A percentile compares a stretch with the other conserved stretches of the same genome.
Conservation (phyloP, 2,113 vertebrate genomes). For the Cyanocitta stelleri region DNA sequence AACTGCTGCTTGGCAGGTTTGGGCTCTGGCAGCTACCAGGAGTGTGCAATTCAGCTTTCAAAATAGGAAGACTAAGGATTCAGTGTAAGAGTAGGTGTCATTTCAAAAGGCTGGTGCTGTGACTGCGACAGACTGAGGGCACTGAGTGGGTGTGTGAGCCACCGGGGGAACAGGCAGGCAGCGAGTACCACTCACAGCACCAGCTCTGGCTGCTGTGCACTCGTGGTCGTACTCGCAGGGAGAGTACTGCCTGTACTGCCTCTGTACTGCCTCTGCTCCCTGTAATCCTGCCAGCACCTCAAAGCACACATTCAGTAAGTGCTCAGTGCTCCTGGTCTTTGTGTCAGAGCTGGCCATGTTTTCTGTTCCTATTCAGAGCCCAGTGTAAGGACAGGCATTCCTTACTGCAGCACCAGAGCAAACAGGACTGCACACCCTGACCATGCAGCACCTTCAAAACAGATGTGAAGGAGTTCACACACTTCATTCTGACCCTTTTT, state of each 20-base stretch:
- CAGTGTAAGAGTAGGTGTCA: background rate
- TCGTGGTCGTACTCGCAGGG: fast-evolving
- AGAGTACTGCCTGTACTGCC: background rate
- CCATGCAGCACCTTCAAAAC: background rate
- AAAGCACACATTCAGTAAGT: background rate
- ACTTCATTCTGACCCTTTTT: background rate
- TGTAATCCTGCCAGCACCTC: background rate
- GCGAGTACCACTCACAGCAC: fast-evolving
- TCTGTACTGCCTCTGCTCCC: background rate
- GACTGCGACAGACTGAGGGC: background rate
- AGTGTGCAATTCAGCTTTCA: background rate
- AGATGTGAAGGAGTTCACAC: background rate
- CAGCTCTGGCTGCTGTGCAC: fast-evolving
- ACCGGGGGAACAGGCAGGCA: fast-evolving
- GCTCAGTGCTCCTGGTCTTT: background rate
- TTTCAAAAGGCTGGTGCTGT: background rate
- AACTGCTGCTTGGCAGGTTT: background rate
- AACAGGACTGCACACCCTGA: background rate
- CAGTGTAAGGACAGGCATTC: background rate
- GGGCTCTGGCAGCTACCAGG: background rate
- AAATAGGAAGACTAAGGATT: background rate
- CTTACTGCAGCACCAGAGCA: background rate
- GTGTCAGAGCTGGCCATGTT: background rate
- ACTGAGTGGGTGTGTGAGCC: background rate
- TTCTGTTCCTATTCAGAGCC: background rate